Evolutionary conservation across 2,797 vertebrate genomes (phyloP).

Genomic region (Typhlichthys subterraneus): DNA sequence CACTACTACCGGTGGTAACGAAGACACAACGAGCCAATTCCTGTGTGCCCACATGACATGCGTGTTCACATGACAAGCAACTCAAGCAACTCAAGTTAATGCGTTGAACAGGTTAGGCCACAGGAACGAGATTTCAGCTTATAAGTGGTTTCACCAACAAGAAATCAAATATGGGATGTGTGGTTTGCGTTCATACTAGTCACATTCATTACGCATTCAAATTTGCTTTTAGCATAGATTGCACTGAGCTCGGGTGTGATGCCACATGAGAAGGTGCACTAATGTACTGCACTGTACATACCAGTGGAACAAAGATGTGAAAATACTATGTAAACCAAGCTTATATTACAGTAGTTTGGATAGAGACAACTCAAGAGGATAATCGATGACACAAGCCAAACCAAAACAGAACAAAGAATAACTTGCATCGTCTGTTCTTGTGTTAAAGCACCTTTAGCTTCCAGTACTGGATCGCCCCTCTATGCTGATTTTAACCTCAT

Average conservation of each 20-base stretch:
- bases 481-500: conserved; percentile 99
- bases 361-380: conserved; percentile 64
- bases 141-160: conserved; percentile 35
- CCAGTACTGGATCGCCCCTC: conserved; percentile 96
- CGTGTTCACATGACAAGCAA: too few relatives aligned
- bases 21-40: conserved; percentile 10
- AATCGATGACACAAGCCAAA: conserved; percentile 59
- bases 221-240: conserved; percentile 72
- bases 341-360: conserved; percentile 96
- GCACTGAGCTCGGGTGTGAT: conserved; percentile 72
- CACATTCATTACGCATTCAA: conserved; percentile 66
- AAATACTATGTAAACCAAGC: conserved; percentile 90
- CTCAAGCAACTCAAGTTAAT: too few relatives aligned
- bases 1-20: conserved; percentile 3
- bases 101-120: neutral
- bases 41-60: too few relatives aligned
- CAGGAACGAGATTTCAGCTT: conserved; percentile 25
- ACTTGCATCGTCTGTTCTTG: conserved; percentile 57
- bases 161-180: conserved; percentile 26
- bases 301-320: conserved; percentile 84
- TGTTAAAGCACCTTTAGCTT: conserved; percentile 78
- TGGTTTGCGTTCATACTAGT: conserved; percentile 42
- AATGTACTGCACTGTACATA: conserved; percentile 80
- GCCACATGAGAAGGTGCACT: conserved; percentile 69
- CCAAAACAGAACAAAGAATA: conserved; percentile 41